These are phyloP conservation scores for Drosophila guanche DNA, from an alignment of 1,140 invertebrate species.

Conservation along the genomic window DNA sequence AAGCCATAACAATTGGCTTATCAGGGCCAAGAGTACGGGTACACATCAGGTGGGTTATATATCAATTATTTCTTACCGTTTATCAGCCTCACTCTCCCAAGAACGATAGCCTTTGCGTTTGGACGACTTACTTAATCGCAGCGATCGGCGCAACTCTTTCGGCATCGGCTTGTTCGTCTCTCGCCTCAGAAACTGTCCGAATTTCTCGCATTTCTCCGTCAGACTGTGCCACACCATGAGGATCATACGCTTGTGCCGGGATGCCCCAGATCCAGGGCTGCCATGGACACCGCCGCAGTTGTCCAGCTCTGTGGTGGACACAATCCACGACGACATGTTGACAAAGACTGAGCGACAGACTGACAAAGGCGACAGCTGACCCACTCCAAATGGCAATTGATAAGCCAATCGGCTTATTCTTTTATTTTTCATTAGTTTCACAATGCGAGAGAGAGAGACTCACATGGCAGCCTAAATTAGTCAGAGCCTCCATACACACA, in stretches of 20 bases:
- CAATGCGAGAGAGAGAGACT: conserved; percentile 3
- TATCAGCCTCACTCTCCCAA: conserved; percentile 85
- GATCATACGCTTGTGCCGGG: conserved; percentile 31
- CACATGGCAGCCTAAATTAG: conserved; percentile 16
- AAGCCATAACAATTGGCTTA: conserved; percentile 46
- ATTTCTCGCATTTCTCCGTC: conserved; percentile 48
- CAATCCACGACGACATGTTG: conserved; percentile 69
- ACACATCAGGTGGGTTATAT: background rate
- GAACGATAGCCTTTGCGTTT: conserved; percentile 84
- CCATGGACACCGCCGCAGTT: conserved; percentile 24
- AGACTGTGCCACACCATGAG: conserved; percentile 58
- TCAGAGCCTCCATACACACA: too few species aligned
- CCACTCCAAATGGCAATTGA: conserved; percentile 37
- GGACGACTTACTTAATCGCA: conserved; percentile 79
- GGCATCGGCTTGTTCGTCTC: conserved; percentile 71
- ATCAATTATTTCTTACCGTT: conserved; percentile 78
- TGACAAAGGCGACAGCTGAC: conserved; percentile 9
- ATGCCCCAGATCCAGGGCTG: conserved; percentile 3
- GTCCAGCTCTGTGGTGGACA: conserved; percentile 55
- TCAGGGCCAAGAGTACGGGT: conserved; percentile 24
- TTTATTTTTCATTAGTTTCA: conserved; percentile 13
- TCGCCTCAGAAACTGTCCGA: conserved; percentile 45
- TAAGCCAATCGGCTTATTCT: conserved; percentile 42
- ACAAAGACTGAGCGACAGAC: conserved; percentile 49
- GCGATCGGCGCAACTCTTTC: conserved; percentile 71